Evolutionary conservation across 2,888 invertebrate genomes (phyloP).

Genomic region (Germaria angustata): DNA sequence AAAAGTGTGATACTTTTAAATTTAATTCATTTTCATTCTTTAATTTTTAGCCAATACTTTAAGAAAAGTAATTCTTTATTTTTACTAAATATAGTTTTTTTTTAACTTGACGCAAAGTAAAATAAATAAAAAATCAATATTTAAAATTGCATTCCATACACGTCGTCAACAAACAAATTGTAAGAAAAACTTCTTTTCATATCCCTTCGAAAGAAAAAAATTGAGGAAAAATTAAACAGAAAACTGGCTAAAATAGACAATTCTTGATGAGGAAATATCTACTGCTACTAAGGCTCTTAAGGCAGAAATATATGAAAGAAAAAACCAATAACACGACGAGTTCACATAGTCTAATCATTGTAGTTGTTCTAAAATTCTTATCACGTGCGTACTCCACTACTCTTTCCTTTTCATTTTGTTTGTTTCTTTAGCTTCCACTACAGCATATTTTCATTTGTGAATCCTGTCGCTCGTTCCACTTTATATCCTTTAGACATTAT

Average conservation of each 20-base stretch:
- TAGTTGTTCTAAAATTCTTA: slow-evolving; percentile 58
- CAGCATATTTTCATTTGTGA: slow-evolving; percentile 28
- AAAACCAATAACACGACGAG: slow-evolving; percentile 6
- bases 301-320: slow-evolving; percentile 31
- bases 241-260: slow-evolving; percentile 62
- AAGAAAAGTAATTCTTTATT: slow-evolving; percentile 8
- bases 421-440: slow-evolving; percentile 10
- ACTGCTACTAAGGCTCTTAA: slow-evolving; percentile 62
- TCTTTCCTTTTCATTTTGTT: slow-evolving; percentile 34
- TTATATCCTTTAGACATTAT: slow-evolving; percentile 61
- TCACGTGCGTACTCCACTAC: slow-evolving; percentile 63
- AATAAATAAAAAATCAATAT: slow-evolving; percentile 64
- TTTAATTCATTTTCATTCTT: not conserved
- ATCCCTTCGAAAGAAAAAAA: slow-evolving; percentile 30
- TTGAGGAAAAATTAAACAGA: slow-evolving; percentile 5
- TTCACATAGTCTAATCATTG: slow-evolving; percentile 27
- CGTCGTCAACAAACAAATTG: slow-evolving; percentile 67
- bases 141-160: slow-evolving; percentile 67
- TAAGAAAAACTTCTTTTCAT: slow-evolving; percentile 64
- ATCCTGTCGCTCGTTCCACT: slow-evolving; percentile 31
- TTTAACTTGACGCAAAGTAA: slow-evolving; percentile 13
- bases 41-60: slow-evolving; percentile 14
- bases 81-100: slow-evolving; percentile 19
- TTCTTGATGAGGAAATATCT: slow-evolving; percentile 65
- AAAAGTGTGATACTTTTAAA: too few relatives aligned